Base-by-base conservation (phyloP, 1,140 invertebrate genomes). In the Drosophila paulistorum region DNA sequence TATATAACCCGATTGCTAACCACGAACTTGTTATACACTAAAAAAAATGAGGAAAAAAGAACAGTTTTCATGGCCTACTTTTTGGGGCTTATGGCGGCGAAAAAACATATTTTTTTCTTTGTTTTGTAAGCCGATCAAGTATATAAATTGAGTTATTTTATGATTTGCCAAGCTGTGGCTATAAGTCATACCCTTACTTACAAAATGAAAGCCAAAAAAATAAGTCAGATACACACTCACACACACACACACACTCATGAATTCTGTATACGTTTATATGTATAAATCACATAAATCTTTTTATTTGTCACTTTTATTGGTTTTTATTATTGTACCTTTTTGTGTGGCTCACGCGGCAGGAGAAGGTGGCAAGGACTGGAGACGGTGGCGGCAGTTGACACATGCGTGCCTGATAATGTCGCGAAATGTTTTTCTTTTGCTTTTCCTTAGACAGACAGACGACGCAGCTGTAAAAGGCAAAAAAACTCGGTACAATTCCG, bases 321-420 rank as follows among this genome's bases (percentile, higher is more conserved):
- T 83, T 89, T 87, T 89, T 87, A 87, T 87, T 89, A 89, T 83
- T 83, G 84, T 87, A 87, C 84, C 84, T 87, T 80, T 82, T 86
- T 67, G 65, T 72, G 51, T 59, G 66, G 33, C 20, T 37, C 17
- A 39, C 35, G 2, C 48, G 66, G 20, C 35, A 55, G 55, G 39
- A 33, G 39, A 39, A 51, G 59, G 59, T 42, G 20, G 45, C 41
- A 23, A 30, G 30, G 6, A 30, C 5, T 7, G 30, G 3, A 30
- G 30, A 23, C 14, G 17, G 48, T 45, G 63, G 69, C 79, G 79
- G 69, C 74, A 65, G 84, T 89, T 87, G 84, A 83, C 84, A 87
- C 79, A 87, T 80, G 83, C 83, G 84, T 83, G 76, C 69, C 80
- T 55, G 84, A 87, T 87, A 86, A 83, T 87, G 83, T 87, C 83